Evolutionary conservation across 2,888 invertebrate species (phyloP).

Genomic region (Sycophila texana): DNA sequence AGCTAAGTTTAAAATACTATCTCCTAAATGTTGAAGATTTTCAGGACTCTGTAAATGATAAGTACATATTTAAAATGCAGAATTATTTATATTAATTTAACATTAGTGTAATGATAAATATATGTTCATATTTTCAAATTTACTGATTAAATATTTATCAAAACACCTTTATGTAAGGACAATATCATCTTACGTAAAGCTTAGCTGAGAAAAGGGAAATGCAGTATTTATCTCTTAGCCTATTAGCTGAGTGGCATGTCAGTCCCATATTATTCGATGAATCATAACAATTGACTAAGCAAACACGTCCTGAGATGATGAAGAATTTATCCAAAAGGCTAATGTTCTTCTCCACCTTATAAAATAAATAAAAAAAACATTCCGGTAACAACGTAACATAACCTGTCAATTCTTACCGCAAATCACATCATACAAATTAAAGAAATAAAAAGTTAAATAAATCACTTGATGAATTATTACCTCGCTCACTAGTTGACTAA

Average conservation of each 20-base stretch:
- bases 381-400: constrained; percentile 48
- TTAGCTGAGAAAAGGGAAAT: constrained; percentile 66
- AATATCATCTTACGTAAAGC: constrained; percentile 63
- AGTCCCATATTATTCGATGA: constrained; percentile 62
- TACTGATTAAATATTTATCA: background rate
- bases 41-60: constrained; percentile 61
- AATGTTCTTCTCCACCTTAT: constrained; percentile 64
- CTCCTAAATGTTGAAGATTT: constrained; percentile 62
- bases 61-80: background rate
- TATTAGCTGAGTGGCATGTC: constrained; percentile 61
- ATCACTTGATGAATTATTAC: constrained; percentile 57
- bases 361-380: constrained; percentile 13
- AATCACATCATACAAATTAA: background rate
- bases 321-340: constrained; percentile 66
- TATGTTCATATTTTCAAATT: background rate
- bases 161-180: background rate
- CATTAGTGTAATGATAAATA: too few relatives aligned
- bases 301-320: constrained; percentile 65
- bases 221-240: constrained; percentile 67
- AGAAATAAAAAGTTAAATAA: background rate
- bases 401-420: constrained; percentile 14
- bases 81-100: too few relatives aligned
- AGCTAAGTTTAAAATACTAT: constrained; percentile 66
- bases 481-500: constrained; percentile 63
- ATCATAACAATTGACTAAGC: constrained; percentile 68